These are phyloP conservation scores for Drosophila longiperda DNA, from an alignment of 2,888 invertebrate genomes.

Conservation along the genomic window DNA sequence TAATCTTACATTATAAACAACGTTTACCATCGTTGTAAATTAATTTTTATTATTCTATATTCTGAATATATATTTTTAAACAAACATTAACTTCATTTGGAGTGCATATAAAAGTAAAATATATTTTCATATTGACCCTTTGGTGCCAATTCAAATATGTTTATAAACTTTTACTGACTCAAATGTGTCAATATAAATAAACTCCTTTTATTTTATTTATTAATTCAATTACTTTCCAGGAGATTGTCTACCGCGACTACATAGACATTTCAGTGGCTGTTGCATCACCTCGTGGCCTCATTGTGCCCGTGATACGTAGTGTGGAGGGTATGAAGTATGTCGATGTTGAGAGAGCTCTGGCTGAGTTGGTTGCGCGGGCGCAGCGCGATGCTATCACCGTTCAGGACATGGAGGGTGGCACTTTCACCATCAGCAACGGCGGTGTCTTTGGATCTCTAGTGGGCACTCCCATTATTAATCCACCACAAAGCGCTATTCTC, in stretches of 20 bases:
- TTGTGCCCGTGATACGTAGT: conserved; percentile 98
- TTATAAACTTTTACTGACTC: too few species aligned
- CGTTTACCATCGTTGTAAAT: neutral
- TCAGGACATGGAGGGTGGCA: conserved; percentile 99
- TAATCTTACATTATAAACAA: neutral
- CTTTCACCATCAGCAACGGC: conserved; percentile 99
- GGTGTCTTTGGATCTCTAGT: conserved; percentile 98
- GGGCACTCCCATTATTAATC: conserved; percentile 99
- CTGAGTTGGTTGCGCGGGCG: conserved; percentile 96
- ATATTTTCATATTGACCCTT: too few species aligned
- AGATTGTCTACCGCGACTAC: conserved; percentile 93
- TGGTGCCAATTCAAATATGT: too few species aligned
- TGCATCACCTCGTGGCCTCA: conserved; percentile 98
- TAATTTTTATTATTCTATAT: too few species aligned
- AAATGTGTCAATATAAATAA: too few species aligned
- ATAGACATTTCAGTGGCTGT: conserved; percentile 99
- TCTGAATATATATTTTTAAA: too few species aligned
- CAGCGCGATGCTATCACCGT: conserved; percentile 94
- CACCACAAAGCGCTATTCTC: conserved; percentile 98
- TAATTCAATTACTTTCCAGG: conserved; percentile 65
- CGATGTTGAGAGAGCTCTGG: conserved; percentile 96
- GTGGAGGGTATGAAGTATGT: conserved; percentile 97
- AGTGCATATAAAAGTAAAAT: neutral
- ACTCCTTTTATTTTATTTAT: neutral
- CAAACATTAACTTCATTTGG: too few species aligned